Percentiles rank a stretch among this genome's conserved stretches.
These are phyloP conservation scores for Adoxophyes honmai DNA, from an alignment of 1,140 invertebrate species.

Conservation along the genomic window DNA sequence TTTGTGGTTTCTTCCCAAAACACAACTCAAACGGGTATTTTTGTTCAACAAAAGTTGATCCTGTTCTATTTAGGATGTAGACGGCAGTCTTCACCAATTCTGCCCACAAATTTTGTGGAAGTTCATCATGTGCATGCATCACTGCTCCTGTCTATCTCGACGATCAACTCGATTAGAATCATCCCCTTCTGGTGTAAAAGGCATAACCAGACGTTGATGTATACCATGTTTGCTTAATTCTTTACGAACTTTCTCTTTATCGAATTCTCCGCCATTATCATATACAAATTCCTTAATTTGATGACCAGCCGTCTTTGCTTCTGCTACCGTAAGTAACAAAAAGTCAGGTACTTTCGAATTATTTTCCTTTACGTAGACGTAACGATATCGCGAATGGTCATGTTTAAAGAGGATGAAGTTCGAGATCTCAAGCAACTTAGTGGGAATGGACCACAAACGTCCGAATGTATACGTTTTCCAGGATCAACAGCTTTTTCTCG, in stretches of 20 bases:
- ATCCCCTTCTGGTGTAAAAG: constrained; percentile 52
- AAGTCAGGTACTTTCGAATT: no score
- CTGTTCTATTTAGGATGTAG: constrained; percentile 17
- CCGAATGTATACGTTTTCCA: no score
- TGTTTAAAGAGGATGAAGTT: no score
- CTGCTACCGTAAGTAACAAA: no score
- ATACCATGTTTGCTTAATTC: constrained; percentile 35
- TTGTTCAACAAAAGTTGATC: background rate
- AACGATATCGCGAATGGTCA: no score
- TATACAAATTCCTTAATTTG: no score
- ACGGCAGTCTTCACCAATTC: constrained; percentile 13
- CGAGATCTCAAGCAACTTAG: no score
- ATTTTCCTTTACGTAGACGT: no score
- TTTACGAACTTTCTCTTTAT: constrained; percentile 26
- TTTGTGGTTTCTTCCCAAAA: constrained; percentile 8
- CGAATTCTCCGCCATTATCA: no score
- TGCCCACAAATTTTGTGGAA: constrained; percentile 16
- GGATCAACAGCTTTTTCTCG: no score
- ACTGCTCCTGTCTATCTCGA: constrained; percentile 46
- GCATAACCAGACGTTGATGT: constrained; percentile 36
- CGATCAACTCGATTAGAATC: constrained; percentile 36
- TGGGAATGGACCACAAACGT: no score
- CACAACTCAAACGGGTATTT: constrained; percentile 10
- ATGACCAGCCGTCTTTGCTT: no score
- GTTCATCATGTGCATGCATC: constrained; percentile 33